Evolutionary conservation across 1,140 invertebrate genomes (phyloP), one percentile per base, ranked within the genome.

Genomic region (Apis cerana): DNA sequence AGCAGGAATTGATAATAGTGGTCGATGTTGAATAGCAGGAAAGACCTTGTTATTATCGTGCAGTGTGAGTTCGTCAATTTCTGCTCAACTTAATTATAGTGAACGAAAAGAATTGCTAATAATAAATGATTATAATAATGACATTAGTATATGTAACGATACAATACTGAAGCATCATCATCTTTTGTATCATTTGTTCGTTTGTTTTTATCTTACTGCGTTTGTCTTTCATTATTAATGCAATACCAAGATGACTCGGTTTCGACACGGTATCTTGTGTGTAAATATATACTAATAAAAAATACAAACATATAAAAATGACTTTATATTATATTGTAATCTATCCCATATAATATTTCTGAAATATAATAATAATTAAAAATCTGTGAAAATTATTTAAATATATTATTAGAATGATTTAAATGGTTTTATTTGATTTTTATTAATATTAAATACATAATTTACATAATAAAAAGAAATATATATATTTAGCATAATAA

Each of bases 211-310:
- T 93, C 91, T 93, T 93, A 92, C 90, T 94, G 92, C 92, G 92
- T 94, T 94, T 94, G 93, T 93, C 92, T 93, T 94, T 94, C 93
- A 94, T 93, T 93, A 93, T 93, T 91, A 93, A 92, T 94, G 92
- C 93, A 94, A 93, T 91, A 91, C 88, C 91, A 93, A 92, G 92
- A 92, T 92, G 80, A 90, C 85, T 92, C 89, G 86, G 86, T 85
- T 85, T 90, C 87, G 90, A 92, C 87, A 83, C 88, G 81, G 85
- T 91, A 90, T 93, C 92, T 92, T 92, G 91, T 92, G 92, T 93
- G 86, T 88, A 89, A 86, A 93, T 88, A 93, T 93, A 93, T 91
- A 92, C 90, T 91, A 92, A 93, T 92, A 93, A 92, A 93, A 92
- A 91, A 85, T 78, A 90, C 85, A 84, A 84, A 85, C 84, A 62